A percentile compares a stretch with the other conserved stretches of the same genome.
These are phyloP conservation scores for Drosophila ohnishii DNA, from an alignment of 1,140 invertebrate species.

Conservation along the genomic window DNA sequence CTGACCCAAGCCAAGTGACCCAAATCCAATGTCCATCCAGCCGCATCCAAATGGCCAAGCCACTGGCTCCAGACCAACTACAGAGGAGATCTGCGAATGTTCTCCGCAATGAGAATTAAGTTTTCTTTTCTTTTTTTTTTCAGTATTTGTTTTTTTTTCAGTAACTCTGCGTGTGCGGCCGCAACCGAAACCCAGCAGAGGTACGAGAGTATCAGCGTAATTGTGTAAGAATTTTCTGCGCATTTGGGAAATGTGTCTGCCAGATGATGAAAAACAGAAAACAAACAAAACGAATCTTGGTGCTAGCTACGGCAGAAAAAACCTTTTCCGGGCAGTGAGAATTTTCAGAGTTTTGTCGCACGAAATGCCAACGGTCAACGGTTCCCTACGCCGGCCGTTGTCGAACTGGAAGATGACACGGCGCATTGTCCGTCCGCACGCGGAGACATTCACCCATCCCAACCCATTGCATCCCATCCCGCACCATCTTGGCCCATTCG, in stretches of 20 bases:
- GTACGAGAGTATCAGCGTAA: conserved; percentile 46
- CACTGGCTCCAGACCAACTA: conserved; percentile 13
- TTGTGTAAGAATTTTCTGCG: conserved; percentile 62
- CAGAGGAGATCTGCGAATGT: conserved; percentile 30
- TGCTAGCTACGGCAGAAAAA: conserved; percentile 14
- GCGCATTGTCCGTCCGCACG: conserved; percentile 54
- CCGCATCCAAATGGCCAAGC: conserved; percentile 50
- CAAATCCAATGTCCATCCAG: conserved; percentile 56
- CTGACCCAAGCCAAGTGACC: conserved; percentile 71
- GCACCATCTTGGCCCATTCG: conserved; percentile 13
- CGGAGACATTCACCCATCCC: conserved; percentile 67
- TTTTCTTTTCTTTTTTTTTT: conserved; percentile 24
- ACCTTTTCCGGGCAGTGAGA: conserved; percentile 60
- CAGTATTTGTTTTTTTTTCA: conserved; percentile 31
- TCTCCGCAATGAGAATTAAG: conserved; percentile 48
- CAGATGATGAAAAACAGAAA: conserved; percentile 61
- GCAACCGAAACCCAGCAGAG: conserved; percentile 49
- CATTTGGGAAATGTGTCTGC: conserved; percentile 72
- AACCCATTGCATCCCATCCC: conserved; percentile 12
- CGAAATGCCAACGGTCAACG: conserved; percentile 71
- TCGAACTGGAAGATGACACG: conserved; percentile 75
- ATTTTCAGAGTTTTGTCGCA: conserved; percentile 73
- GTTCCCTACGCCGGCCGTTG: conserved; percentile 65
- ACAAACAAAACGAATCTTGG: conserved; percentile 33
- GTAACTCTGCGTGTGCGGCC: conserved; percentile 57